These are phyloP conservation scores for Pteronura brasiliensis DNA, from an alignment of 2,113 vertebrate genomes.

Conservation along the genomic window DNA sequence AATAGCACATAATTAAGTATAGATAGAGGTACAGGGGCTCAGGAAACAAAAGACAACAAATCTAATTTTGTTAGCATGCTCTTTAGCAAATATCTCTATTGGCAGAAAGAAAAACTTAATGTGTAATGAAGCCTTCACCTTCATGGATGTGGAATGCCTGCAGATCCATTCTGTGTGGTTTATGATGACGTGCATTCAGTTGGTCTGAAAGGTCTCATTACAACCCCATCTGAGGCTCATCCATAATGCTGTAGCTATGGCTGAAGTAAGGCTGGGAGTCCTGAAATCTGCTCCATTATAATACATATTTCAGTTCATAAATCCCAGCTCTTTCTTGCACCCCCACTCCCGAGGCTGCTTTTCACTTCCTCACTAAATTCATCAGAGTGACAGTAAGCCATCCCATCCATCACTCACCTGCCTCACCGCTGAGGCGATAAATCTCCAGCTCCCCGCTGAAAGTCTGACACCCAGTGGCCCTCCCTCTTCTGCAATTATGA, in stretches of 20 bases:
- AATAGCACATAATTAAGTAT: background rate
- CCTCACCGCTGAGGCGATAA: background rate
- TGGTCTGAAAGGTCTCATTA: background rate
- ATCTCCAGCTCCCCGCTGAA: background rate
- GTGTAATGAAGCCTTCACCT: background rate
- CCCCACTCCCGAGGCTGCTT: background rate
- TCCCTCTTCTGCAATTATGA: background rate
- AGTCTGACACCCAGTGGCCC: background rate
- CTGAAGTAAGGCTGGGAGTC: background rate
- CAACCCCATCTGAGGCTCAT: background rate
- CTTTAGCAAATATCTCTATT: background rate
- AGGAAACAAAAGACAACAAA: background rate
- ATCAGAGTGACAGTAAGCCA: background rate
- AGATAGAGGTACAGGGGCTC: background rate
- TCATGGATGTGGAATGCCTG: background rate
- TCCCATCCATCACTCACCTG: background rate
- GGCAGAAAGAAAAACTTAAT: background rate
- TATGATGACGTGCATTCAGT: background rate
- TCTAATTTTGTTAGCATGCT: background rate
- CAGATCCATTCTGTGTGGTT: background rate
- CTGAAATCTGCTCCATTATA: background rate
- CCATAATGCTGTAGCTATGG: background rate
- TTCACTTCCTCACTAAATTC: slow-evolving; percentile 27
- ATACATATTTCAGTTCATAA: slow-evolving; percentile 12
- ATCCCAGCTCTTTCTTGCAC: background rate